These are phyloP conservation scores for Fopius arisanus DNA, from an alignment of 1,140 invertebrate genomes.

Conservation along the genomic window DNA sequence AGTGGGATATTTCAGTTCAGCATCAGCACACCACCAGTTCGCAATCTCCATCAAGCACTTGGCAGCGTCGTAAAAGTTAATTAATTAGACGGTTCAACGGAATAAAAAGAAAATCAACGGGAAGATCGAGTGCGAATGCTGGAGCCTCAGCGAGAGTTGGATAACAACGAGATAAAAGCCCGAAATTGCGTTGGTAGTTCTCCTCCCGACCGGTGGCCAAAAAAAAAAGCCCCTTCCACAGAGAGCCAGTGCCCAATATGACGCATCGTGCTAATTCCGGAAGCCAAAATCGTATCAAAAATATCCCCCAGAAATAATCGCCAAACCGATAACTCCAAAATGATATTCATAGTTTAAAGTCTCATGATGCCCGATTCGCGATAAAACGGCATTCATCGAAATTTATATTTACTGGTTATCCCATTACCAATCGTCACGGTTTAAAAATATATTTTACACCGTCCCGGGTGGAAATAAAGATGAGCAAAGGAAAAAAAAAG, in stretches of 20 bases:
- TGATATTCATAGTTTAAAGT: neutral
- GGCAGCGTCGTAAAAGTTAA: constrained; percentile 42
- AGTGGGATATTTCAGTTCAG: neutral
- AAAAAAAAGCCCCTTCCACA: neutral
- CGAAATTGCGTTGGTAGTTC: constrained; percentile 34
- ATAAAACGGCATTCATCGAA: neutral
- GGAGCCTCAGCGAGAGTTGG: constrained; percentile 25
- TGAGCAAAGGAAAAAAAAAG: neutral
- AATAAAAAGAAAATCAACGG: constrained; percentile 21
- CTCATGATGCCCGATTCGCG: neutral
- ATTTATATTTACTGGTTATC: neutral
- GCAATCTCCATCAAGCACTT: constrained; percentile 39
- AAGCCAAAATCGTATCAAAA: neutral
- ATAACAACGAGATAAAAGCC: constrained; percentile 39
- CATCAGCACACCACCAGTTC: constrained; percentile 23
- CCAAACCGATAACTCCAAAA: neutral
- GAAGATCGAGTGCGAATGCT: neutral
- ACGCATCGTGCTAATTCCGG: neutral
- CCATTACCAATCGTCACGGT: neutral
- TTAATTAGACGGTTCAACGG: constrained; percentile 37
- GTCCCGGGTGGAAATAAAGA: neutral
- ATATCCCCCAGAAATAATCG: neutral
- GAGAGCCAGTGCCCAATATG: neutral
- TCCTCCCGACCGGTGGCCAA: neutral
- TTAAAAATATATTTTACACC: neutral